Evolutionary conservation across 2,113 vertebrate species (phyloP), one percentile per base, ranked within the genome.

Genomic region (Cariama cristata): DNA sequence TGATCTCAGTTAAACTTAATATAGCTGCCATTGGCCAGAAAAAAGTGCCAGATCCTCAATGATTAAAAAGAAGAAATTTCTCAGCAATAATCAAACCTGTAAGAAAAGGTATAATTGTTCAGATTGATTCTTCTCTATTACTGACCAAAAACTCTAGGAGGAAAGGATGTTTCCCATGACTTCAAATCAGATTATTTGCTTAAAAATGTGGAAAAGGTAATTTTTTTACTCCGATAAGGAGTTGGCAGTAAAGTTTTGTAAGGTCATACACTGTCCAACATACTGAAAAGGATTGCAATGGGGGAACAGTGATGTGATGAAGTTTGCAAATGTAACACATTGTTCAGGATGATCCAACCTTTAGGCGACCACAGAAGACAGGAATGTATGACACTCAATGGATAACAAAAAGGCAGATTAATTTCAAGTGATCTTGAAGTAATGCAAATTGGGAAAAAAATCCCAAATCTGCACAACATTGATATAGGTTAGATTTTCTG

Each of bases 401-500:
- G 19, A 23, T 22, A 67, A 59, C 28, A 23, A 59, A 84, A 33
- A 52, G 11, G 26, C 28, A 79, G 45, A 66, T 52, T 27, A 50
- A 55, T 40, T 69, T 23, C 23, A 79, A 66, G 38, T 42, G 26
- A 12, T 38, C 28, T 23, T 10, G n/a, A 66, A 84, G 35, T 45
- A 12, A 30, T 16, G 68, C 15, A 77, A 17, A 77, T 1, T 33
- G 30, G 24, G 21, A 22, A 50, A 62, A 44, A 42, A 14, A 18
- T n/a, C 52, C 62, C 52, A 45, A 26, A 44, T 17, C 45, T 83
- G 26, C 47, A 23, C 35, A 64, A 3, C 4, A 19, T 1, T 3
- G 0, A 13, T 9, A 17, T 0, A 64, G 45, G 27, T 27, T 30
- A 45, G 47, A 8, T 22, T 38, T 85, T 26, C n/a, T 66, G 2